Evolutionary conservation across 2,888 invertebrate species (phyloP).

Genomic region (Trichogramma dendrolimi): DNA sequence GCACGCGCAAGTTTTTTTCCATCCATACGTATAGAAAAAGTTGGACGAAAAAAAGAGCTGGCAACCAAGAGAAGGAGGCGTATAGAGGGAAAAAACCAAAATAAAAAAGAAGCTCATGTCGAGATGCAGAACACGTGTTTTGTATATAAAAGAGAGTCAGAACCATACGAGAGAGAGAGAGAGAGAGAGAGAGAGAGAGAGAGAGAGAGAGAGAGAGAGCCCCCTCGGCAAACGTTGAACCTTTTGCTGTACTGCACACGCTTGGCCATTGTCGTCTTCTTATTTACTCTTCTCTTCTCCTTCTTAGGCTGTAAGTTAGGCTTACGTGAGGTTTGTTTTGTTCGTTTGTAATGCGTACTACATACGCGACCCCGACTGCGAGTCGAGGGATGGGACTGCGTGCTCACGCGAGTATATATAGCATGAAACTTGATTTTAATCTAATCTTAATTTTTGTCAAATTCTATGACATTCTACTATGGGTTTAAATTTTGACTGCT

Average conservation of each 20-base stretch:
- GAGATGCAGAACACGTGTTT: too few relatives aligned
- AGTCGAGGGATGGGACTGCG: too few relatives aligned
- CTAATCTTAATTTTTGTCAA: too few relatives aligned
- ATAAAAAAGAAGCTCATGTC: neutral
- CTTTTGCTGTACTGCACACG: slow-evolving; percentile 14
- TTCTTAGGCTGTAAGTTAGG: neutral
- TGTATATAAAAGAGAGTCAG: too few relatives aligned
- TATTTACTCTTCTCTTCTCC: neutral
- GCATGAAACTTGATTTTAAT: slow-evolving; percentile 18
- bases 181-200: slow-evolving; percentile 8
- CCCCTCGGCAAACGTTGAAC: slow-evolving; percentile 16
- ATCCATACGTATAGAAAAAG: too few relatives aligned
- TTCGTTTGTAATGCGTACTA: neutral
- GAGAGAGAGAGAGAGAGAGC: slow-evolving; percentile 1
- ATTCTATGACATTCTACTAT: too few relatives aligned
- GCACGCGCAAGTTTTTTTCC: too few relatives aligned
- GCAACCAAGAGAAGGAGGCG: too few relatives aligned
- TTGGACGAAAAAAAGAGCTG: too few relatives aligned
- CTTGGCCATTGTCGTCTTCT: slow-evolving; percentile 5
- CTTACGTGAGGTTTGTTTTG: neutral
- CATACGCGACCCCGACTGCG: too few relatives aligned
- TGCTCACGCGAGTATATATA: neutral
- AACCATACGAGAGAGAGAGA: slow-evolving; percentile 4
- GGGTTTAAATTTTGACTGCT: too few relatives aligned
- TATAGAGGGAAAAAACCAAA: neutral